Evolutionary conservation across 2,888 invertebrate genomes (phyloP), one percentile per base, ranked within the genome.

Genomic region (Xiphydria camelus): DNA sequence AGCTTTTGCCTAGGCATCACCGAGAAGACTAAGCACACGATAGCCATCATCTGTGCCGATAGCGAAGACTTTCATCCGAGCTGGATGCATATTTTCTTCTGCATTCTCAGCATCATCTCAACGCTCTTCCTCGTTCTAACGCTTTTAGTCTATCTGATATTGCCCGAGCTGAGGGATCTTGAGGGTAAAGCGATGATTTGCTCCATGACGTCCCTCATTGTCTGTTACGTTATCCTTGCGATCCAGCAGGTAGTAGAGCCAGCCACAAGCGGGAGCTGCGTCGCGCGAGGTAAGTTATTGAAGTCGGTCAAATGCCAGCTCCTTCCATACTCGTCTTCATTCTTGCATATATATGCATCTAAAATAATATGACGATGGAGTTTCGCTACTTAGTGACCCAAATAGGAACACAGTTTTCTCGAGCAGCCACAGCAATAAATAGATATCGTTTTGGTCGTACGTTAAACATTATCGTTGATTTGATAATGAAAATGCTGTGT

Each of bases 121-220:
- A 79, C 83, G 1, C 58, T 80, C 15, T 87, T 86, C 59, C 75
- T 87, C 0, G 57, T 81, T 5, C 62, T 79, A 6, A 87, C 87
- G 0, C 73, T 85, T 20, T 66, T 78, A 0, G 80, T 87, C 2
- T 88, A 87, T 66, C 65, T 76, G 32, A 76, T 79, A 35, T 68
- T 87, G 17, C 84, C 85, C 4, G 81, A 83, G 63, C 70, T 87
- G 61, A 78, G 86, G 39, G 82, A 83, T 47, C 75, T 84, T 10
- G 82, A 87, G 77, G 87, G 86, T 23, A 77, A 83, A 57, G 83
- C 84, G 55, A 82, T 85, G 64, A 80, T 86, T 75, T 80, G 82
- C 49, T 79, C 82, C 63, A 80, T 85, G 51, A 66, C 78, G 18
- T 83, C 83, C 49, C 78, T 86, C 72, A 78, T 81, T 0, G 57